Evolutionary conservation across 2,113 vertebrate genomes (phyloP).

Genomic region (Oceanodroma tethys): DNA sequence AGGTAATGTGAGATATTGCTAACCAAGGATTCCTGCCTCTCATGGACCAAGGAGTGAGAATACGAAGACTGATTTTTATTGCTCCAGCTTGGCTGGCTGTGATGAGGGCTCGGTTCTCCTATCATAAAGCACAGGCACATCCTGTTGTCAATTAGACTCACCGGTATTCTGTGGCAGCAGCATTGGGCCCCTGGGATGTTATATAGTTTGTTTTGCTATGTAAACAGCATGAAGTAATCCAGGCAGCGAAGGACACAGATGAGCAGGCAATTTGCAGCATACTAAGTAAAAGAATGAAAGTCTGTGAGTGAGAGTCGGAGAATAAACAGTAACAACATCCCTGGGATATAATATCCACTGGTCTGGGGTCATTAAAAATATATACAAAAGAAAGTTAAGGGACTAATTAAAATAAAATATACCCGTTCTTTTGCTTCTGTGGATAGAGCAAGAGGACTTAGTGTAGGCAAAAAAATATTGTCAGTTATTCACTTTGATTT

Average conservation of each 20-base stretch:
- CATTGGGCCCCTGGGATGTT: conserved; percentile 38
- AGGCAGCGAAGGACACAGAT: conserved; percentile 7
- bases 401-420: conserved; percentile 32
- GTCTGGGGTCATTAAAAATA: conserved; percentile 12
- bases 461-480: background rate
- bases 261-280: conserved; percentile 17
- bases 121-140: conserved; percentile 34
- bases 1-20: background rate
- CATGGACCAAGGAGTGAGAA: background rate
- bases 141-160: conserved; percentile 44
- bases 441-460: background rate
- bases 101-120: background rate
- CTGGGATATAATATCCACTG: conserved; percentile 23
- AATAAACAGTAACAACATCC: conserved; percentile 42
- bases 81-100: background rate
- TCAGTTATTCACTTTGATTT: background rate
- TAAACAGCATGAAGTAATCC: conserved; percentile 48
- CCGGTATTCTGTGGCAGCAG: background rate
- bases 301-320: background rate
- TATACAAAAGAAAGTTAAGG: conserved; percentile 2
- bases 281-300: conserved; percentile 1
- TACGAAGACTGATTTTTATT: background rate
- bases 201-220: conserved; percentile 41
- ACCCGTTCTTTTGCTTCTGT: background rate
- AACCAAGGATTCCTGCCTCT: background rate